Conservation (phyloP, 92 coral and sea anemone species). For the Phymanthus crucifer region DNA sequence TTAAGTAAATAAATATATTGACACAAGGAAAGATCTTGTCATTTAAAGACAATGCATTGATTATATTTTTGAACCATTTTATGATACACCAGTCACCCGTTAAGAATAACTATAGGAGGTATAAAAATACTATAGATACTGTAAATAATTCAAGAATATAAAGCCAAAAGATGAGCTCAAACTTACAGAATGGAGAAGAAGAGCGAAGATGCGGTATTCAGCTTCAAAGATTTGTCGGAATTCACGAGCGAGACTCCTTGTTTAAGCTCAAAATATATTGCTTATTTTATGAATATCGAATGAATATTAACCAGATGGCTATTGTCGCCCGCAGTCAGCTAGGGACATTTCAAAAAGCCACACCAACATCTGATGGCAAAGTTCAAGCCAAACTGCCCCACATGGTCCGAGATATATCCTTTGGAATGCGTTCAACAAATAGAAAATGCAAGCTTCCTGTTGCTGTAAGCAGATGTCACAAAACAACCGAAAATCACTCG, state of each 20-base stretch:
- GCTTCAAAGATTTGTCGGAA: neutral
- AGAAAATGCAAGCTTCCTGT: neutral
- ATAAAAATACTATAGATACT: neutral
- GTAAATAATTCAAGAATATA: neutral
- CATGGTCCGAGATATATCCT: neutral
- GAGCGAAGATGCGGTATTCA: neutral
- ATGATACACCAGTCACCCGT: neutral
- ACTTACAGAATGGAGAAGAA: neutral
- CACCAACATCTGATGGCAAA: neutral
- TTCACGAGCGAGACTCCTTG: neutral
- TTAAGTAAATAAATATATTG: neutral
- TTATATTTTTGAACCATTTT: neutral
- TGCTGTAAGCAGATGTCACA: neutral
- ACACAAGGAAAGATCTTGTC: neutral
- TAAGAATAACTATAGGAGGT: neutral
- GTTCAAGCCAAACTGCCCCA: constrained; percentile 2
- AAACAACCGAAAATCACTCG: neutral
- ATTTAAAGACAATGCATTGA: neutral
- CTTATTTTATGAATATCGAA: neutral
- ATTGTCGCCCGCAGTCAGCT: neutral
- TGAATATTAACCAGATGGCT: neutral
- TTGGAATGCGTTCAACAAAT: neutral
- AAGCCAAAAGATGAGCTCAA: neutral
- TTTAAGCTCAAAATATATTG: neutral
- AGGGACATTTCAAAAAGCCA: neutral